Evolutionary conservation across 2,888 invertebrate species (phyloP), one percentile per base, ranked within the genome.

Genomic region (Chrysina gloriosa): DNA sequence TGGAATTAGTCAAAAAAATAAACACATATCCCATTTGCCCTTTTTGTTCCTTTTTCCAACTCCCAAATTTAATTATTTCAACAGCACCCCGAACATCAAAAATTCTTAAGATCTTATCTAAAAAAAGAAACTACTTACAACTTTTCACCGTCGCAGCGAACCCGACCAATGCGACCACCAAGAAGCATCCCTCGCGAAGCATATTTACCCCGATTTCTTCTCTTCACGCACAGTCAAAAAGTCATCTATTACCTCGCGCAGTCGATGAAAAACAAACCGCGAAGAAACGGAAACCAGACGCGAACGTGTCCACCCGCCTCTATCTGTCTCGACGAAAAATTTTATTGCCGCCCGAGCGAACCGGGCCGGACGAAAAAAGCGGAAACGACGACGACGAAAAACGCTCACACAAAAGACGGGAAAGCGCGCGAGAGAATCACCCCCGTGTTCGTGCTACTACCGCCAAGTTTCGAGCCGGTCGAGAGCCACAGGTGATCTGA

Each of bases 401-500:
- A 23, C 1, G 6, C 1, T n/a, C 14, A 6, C 9, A 1, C 6
- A 3, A 48, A 23, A 5, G 11, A 6, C 6, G n/a, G 23, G 9
- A 7, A 7, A 45, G 6, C 19, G 21, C 27, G 50, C 4, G 27
- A 14, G 14, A 23, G 7, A 21, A 6, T 5, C 4, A 31, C 7
- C 14, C 7, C 39, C 9, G 11, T 7, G 56, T 11, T 39, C 9
- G 11, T 16, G 7, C 39, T 21, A 39, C 21, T 54, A 4, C 29
- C 29, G 14, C 14, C 19, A 3, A 14, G 16, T 56, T 36, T 11
- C 5, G 36, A 58, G 39, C 56, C 7, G 39, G 6, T 39, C 21
- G 25, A 6, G 25, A 36, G 56, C 56, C 39, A 58, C 56, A 58
- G 56, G 56, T 58, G 56, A 58, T 58, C 56, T 58, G 56, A 58